phyloP scores from a whole-genome alignment of 2,888 invertebrate species.

The Carabus problematicus region DNA sequence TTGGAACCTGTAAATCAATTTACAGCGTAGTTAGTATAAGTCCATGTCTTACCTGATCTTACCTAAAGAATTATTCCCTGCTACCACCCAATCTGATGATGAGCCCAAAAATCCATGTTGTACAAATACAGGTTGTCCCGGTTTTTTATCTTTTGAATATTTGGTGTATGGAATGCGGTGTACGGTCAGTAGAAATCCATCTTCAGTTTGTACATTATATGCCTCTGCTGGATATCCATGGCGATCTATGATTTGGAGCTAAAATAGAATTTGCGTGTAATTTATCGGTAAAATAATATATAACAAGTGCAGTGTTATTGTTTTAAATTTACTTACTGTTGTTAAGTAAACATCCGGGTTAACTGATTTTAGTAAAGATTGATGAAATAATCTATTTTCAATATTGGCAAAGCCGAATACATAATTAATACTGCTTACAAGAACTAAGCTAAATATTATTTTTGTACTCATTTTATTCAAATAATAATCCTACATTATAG shows the following conservation, averaged over 20 bases:
- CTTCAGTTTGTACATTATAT: conserved; percentile 75
- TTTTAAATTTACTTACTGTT: conserved; percentile 49
- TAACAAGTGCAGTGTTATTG: not conserved
- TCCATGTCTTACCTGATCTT: conserved; percentile 44
- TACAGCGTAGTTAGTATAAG: conserved; percentile 26
- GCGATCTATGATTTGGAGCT: conserved; percentile 64
- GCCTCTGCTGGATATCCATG: conserved; percentile 76
- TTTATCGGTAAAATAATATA: not conserved
- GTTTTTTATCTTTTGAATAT: conserved; percentile 47
- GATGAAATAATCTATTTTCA: conserved; percentile 19
- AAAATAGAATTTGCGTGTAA: conserved; percentile 45
- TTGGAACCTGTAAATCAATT: too few species aligned
- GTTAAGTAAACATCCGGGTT: conserved; percentile 51
- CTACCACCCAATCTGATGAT: conserved; percentile 79
- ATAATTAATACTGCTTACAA: too few species aligned
- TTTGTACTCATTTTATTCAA: too few species aligned
- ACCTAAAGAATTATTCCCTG: conserved; percentile 71
- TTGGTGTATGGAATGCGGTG: conserved; percentile 78
- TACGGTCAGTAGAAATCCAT: conserved; percentile 82
- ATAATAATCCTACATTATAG: too few species aligned
- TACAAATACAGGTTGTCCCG: conserved; percentile 68
- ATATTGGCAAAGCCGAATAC: not conserved
- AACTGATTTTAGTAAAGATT: conserved; percentile 18
- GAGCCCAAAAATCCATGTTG: conserved; percentile 84
- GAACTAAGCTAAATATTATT: too few species aligned